These are phyloP conservation scores for Caenorhabditis becei DNA, from an alignment of 2,888 invertebrate species.

Conservation along the genomic window DNA sequence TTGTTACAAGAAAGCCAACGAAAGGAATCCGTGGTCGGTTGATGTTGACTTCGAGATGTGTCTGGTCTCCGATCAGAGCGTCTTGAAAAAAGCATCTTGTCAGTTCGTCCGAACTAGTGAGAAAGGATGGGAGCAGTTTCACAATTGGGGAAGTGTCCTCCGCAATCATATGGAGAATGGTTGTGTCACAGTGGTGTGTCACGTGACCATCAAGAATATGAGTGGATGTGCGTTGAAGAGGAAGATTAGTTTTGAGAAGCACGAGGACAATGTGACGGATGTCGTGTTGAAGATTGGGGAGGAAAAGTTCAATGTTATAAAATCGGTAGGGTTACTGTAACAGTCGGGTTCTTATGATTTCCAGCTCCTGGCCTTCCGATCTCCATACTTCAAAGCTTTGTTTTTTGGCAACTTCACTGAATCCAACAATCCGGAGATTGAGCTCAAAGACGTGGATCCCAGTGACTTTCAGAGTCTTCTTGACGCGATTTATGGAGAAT, in stretches of 20 bases:
- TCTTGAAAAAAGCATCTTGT: no score
- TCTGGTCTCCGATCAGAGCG: no score
- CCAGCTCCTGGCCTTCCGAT: background rate
- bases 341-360: no score
- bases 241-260: background rate
- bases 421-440: background rate
- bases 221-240: background rate
- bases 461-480: background rate
- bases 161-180: background rate
- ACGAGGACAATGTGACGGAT: background rate
- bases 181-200: background rate
- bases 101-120: no score
- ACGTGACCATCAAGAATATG: background rate
- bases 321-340: no score
- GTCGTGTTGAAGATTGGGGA: no score
- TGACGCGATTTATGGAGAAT: background rate
- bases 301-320: no score
- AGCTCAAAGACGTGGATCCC: background rate
- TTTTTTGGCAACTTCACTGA: background rate
- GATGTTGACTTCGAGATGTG: no score
- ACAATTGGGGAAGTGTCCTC: no score
- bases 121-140: no score
- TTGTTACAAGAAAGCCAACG: no score
- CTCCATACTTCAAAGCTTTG: background rate
- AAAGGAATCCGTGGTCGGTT: no score